Evolutionary conservation across 2,888 invertebrate species (phyloP).

Genomic region (Panopea generosa): DNA sequence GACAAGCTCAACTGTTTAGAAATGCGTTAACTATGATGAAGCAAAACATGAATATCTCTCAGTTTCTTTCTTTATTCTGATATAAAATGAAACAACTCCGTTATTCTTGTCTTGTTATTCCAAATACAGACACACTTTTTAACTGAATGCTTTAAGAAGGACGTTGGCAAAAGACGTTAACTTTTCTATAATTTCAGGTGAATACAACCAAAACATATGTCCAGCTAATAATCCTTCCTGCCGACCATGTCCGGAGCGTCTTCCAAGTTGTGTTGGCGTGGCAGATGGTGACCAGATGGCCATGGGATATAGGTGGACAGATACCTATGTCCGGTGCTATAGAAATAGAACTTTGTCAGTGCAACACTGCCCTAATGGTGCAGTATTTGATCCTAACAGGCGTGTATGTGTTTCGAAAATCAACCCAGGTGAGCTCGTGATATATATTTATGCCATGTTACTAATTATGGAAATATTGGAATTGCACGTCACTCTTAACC

Average conservation of each 20-base stretch:
- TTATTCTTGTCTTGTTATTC: too few species aligned
- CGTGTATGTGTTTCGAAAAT: slow-evolving; percentile 56
- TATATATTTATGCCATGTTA: too few species aligned
- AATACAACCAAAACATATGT: slow-evolving; percentile 62
- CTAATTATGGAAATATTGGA: too few species aligned
- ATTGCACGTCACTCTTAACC: too few species aligned
- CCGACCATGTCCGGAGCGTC: slow-evolving; percentile 52
- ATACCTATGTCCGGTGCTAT: slow-evolving; percentile 58
- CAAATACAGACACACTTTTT: too few species aligned
- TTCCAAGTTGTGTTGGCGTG: slow-evolving; percentile 61
- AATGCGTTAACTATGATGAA: too few species aligned
- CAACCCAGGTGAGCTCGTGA: slow-evolving; percentile 37
- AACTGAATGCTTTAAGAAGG: too few species aligned
- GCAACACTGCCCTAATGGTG: slow-evolving; percentile 52
- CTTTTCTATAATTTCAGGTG: slow-evolving; percentile 33
- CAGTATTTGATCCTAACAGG: slow-evolving; percentile 61
- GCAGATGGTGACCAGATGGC: slow-evolving; percentile 51
- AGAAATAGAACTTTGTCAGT: slow-evolving; percentile 61
- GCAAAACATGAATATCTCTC: too few species aligned
- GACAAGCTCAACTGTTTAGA: too few species aligned
- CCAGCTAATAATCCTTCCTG: slow-evolving; percentile 29
- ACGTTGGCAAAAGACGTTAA: too few species aligned
- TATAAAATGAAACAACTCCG: too few species aligned
- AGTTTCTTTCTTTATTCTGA: too few species aligned
- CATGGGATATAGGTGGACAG: slow-evolving; percentile 52